A percentile compares a stretch with the other conserved stretches of the same genome.
phyloP scores from a whole-genome alignment of 2,797 vertebrate species.

The Poecilia wingei region DNA sequence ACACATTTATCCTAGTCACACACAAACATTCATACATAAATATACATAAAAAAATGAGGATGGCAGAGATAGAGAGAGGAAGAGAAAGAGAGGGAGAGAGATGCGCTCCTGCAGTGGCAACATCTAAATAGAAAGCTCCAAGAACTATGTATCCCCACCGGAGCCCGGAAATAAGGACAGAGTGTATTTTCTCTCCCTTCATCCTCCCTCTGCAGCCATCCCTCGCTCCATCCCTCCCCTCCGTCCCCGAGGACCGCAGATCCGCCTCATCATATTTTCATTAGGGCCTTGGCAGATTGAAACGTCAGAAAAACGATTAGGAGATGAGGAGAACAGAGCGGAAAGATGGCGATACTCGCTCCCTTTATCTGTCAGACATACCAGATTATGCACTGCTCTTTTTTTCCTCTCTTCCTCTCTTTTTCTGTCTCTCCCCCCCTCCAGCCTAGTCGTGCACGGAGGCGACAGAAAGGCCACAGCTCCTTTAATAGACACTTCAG shows the following conservation, averaged over 20 bases:
- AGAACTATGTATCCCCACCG: constrained; percentile 91
- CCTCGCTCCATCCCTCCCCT: constrained; percentile 68
- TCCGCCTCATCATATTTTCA: constrained; percentile 84
- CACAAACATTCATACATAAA: constrained; percentile 29
- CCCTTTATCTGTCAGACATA: constrained; percentile 72
- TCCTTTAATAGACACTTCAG: constrained; percentile 76
- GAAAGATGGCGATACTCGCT: constrained; percentile 70
- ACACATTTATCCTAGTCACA: constrained; percentile 68
- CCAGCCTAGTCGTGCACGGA: constrained; percentile 56
- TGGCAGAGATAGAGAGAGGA: constrained; percentile 62
- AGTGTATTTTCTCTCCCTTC: constrained; percentile 84
- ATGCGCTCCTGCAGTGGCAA: constrained; percentile 71
- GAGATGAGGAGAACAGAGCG: constrained; percentile 69
- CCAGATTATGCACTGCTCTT: constrained; percentile 72
- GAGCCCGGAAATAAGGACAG: constrained; percentile 94
- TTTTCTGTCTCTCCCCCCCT: constrained; percentile 34
- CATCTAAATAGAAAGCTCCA: constrained; percentile 88
- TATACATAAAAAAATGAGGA: constrained; percentile 53
- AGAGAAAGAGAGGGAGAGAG: constrained; percentile 51
- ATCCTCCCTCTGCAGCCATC: constrained; percentile 78
- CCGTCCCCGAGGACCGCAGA: constrained; percentile 74
- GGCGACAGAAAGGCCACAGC: constrained; percentile 72
- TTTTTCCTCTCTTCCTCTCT: constrained; percentile 41
- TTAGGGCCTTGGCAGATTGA: constrained; percentile 83
- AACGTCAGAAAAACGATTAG: constrained; percentile 79